Evolutionary conservation across 1,140 invertebrate species (phyloP).

Genomic region (Pararge aegeria): DNA sequence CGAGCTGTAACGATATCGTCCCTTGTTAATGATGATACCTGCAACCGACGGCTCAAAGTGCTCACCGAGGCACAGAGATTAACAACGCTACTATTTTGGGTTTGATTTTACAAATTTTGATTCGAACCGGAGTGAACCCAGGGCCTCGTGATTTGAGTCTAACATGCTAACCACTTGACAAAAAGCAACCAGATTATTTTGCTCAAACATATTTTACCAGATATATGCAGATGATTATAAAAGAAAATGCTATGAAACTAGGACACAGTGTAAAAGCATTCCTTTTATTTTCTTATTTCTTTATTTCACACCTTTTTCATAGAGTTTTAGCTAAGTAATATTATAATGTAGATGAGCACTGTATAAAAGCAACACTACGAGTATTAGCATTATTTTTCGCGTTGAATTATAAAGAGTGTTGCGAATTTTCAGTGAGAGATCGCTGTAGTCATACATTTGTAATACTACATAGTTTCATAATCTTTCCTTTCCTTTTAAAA

Average conservation of each 20-base stretch:
- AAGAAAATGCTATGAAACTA: not conserved
- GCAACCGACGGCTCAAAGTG: too few species aligned
- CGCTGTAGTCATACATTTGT: not conserved
- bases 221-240: not conserved
- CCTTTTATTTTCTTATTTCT: not conserved
- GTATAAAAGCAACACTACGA: slow-evolving; percentile 35
- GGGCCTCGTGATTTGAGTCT: too few species aligned
- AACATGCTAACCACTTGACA: too few species aligned
- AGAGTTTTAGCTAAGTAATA: slow-evolving; percentile 1
- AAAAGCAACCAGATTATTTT: too few species aligned
- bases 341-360: not conserved
- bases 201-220: not conserved
- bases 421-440: not conserved
- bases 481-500: too few species aligned
- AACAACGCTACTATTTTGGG: too few species aligned
- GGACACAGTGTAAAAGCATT: not conserved
- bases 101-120: too few species aligned
- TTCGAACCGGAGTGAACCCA: too few species aligned
- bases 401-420: slow-evolving; percentile 24
- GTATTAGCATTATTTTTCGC: slow-evolving; percentile 45
- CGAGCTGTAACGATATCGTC: too few species aligned
- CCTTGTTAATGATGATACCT: too few species aligned
- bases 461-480: not conserved
- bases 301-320: not conserved
- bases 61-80: too few species aligned